phyloP scores from a whole-genome alignment of 2,888 invertebrate genomes.

The Nemoura dubitans region DNA sequence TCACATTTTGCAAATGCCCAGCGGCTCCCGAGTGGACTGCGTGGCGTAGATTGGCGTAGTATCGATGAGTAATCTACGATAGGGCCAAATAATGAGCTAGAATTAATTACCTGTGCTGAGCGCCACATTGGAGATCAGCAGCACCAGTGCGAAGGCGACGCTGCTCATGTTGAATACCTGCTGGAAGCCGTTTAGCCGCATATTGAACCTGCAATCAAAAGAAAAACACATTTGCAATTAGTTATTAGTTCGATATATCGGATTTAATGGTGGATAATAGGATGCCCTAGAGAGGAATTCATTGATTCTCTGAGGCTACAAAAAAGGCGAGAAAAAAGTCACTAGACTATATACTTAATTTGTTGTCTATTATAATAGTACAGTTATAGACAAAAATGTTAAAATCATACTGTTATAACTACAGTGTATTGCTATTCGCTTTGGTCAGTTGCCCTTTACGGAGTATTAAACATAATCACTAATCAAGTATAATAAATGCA shows the following conservation, averaged over 20 bases:
- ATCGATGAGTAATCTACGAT: no score
- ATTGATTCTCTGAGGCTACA: neutral
- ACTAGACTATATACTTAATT: neutral
- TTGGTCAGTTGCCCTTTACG: neutral
- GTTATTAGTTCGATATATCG: neutral
- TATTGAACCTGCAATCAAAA: neutral
- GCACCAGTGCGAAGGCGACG: neutral
- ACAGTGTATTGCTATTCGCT: neutral
- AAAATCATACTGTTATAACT: neutral
- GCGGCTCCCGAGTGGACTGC: no score
- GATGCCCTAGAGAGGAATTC: neutral
- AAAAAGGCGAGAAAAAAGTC: neutral
- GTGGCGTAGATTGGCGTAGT: no score
- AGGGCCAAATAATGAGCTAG: neutral
- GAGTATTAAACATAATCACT: neutral
- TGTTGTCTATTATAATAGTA: neutral
- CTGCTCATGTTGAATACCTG: conserved; percentile 2
- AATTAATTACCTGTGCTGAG: conserved; percentile 21
- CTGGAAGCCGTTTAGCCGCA: neutral
- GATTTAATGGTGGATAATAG: neutral
- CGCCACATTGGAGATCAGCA: conserved; percentile 8
- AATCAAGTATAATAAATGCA: neutral
- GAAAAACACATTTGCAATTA: neutral
- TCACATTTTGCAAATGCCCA: no score
- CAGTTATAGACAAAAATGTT: neutral